Conservation (phyloP, 2,797 vertebrate genomes). For the Muraenolepis orangiensis region DNA sequence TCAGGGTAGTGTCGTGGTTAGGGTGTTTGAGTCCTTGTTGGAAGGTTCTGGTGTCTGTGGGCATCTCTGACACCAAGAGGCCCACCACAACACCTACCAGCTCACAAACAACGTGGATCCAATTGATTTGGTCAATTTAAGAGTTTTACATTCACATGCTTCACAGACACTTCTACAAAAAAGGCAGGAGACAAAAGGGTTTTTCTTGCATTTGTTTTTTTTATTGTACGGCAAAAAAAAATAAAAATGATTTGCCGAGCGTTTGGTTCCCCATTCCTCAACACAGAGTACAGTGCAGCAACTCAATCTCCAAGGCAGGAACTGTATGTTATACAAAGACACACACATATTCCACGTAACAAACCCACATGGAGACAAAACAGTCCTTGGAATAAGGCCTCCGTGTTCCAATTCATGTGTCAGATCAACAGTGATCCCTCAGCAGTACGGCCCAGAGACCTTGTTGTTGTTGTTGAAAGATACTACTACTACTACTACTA, state of each 20-base stretch:
- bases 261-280: background rate
- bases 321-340: background rate
- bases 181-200: background rate
- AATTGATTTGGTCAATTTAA: background rate
- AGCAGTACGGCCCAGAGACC: background rate
- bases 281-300: background rate
- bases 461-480: background rate
- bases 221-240: background rate
- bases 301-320: conserved; percentile 1
- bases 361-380: background rate
- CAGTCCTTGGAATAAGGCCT: background rate
- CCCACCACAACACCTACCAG: background rate
- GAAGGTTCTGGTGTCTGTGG: background rate
- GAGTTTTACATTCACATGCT: background rate
- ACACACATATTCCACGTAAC: background rate
- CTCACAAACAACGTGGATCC: background rate
- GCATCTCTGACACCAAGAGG: background rate
- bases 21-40: background rate
- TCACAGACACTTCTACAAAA: background rate
- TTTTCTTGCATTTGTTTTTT: conserved; percentile 1
- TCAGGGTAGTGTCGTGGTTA: background rate
- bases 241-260: background rate
- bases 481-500: background rate
- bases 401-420: background rate
- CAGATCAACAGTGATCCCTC: background rate